A percentile compares a stretch with the other conserved stretches of the same genome.
Conservation (phyloP, 2,888 invertebrate genomes). For the Gortyna flavago region DNA sequence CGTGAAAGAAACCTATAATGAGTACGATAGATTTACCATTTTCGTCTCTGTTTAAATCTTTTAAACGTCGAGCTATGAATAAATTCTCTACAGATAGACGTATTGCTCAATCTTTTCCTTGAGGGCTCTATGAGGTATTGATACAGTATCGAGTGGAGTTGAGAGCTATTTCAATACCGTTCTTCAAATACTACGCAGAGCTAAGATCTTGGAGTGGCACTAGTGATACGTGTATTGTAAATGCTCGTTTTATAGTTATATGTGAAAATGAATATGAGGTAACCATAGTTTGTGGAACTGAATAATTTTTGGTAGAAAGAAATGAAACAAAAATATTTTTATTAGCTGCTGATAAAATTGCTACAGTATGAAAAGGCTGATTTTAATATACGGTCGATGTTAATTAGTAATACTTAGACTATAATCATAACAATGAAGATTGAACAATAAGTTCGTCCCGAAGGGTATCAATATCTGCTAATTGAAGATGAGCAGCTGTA, state of each 20-base stretch:
- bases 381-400: neutral
- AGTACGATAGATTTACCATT: neutral
- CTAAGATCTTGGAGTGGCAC: constrained; percentile 37
- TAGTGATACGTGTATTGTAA: constrained; percentile 27
- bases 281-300: too few species aligned
- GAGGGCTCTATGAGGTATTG: constrained; percentile 57
- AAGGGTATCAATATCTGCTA: neutral
- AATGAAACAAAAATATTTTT: neutral
- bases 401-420: neutral
- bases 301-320: neutral
- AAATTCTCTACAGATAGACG: constrained; percentile 15
- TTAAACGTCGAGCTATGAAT: constrained; percentile 11
- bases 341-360: neutral
- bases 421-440: neutral
- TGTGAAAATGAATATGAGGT: neutral
- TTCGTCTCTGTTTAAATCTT: neutral
- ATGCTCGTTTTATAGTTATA: constrained; percentile 13
- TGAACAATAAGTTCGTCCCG: neutral
- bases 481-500: neutral
- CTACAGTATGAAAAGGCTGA: neutral
- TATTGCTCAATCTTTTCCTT: constrained; percentile 57
- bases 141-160: constrained; percentile 52
- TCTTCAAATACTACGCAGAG: constrained; percentile 50
- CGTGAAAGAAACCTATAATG: neutral
- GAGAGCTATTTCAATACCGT: constrained; percentile 59